A percentile compares a stretch with the other conserved stretches of the same genome.
Evolutionary conservation across 2,888 invertebrate genomes (phyloP).

Genomic region (Macropis europaea): DNA sequence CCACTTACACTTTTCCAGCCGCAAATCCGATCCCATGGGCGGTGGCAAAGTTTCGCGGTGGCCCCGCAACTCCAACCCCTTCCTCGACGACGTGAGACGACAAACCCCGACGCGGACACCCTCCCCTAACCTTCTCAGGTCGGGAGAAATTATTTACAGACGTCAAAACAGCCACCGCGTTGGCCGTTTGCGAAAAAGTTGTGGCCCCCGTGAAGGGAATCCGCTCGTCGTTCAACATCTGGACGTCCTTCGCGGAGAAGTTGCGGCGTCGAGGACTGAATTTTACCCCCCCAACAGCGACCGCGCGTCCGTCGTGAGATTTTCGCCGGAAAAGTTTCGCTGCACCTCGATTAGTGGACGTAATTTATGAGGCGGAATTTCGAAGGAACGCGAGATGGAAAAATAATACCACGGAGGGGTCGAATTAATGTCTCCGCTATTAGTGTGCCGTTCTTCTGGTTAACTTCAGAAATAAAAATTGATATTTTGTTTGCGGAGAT

Average conservation of each 20-base stretch:
- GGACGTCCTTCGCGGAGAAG: slow-evolving; percentile 20
- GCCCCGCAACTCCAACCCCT: slow-evolving; percentile 8
- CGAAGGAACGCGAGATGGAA: slow-evolving; percentile 8
- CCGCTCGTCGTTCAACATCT: slow-evolving; percentile 30
- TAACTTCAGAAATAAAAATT: no score
- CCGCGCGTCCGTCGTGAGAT: slow-evolving; percentile 25
- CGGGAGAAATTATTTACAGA: slow-evolving; percentile 54
- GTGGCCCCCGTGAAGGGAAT: slow-evolving; percentile 37
- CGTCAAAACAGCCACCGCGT: slow-evolving; percentile 42
- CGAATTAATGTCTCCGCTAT: slow-evolving; percentile 9
- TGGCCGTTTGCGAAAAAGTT: slow-evolving; percentile 40
- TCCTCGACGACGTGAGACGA: slow-evolving; percentile 10
- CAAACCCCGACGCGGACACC: slow-evolving; percentile 9
- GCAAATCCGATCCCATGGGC: slow-evolving; percentile 52
- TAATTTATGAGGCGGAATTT: slow-evolving; percentile 49
- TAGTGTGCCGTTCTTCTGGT: no score
- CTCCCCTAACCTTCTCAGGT: background rate
- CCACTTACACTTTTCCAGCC: slow-evolving; percentile 44
- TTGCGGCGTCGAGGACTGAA: no score
- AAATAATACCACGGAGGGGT: slow-evolving; percentile 32
- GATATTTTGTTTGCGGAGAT: no score
- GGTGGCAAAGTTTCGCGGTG: slow-evolving; percentile 41
- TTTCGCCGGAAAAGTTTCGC: slow-evolving; percentile 40
- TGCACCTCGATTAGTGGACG: no score
- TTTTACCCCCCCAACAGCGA: no score